Conservation (phyloP, 2,888 invertebrate species). For the Ischnura elegans region DNA sequence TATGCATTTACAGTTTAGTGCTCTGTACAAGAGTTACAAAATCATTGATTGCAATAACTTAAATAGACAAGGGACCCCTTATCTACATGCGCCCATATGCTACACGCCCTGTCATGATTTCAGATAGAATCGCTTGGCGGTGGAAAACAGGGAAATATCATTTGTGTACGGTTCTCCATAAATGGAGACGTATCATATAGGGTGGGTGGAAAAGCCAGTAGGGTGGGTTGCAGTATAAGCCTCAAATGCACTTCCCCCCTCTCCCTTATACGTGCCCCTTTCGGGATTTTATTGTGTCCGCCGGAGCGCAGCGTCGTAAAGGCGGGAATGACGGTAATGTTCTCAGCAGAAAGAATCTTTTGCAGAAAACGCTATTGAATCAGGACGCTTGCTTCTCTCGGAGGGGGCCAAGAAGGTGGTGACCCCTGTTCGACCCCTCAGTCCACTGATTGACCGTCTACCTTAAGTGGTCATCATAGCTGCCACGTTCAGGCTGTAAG, state of each 20-base stretch:
- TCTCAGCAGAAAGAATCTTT: neutral
- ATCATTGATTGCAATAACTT: too few species aligned
- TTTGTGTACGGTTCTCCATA: neutral
- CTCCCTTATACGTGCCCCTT: too few species aligned
- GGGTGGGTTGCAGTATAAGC: neutral
- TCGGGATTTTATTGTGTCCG: neutral
- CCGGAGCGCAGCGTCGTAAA: neutral
- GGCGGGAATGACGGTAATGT: slow-evolving; percentile 3
- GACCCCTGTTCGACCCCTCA: neutral
- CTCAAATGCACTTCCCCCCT: neutral
- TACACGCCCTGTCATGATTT: too few species aligned
- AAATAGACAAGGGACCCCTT: too few species aligned
- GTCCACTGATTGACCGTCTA: slow-evolving; percentile 4
- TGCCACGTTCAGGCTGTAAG: neutral
- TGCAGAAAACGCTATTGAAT: neutral
- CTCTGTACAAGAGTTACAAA: too few species aligned
- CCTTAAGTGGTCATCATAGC: slow-evolving; percentile 1
- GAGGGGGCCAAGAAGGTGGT: neutral
- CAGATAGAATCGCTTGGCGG: too few species aligned
- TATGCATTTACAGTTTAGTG: too few species aligned
- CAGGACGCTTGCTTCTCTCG: neutral
- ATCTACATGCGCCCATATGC: too few species aligned
- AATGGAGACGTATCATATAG: neutral
- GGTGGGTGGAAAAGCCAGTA: neutral
- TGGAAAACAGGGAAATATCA: neutral